Base-by-base conservation (phyloP, 2,113 vertebrate species). In the Archocentrus centrarchus region DNA sequence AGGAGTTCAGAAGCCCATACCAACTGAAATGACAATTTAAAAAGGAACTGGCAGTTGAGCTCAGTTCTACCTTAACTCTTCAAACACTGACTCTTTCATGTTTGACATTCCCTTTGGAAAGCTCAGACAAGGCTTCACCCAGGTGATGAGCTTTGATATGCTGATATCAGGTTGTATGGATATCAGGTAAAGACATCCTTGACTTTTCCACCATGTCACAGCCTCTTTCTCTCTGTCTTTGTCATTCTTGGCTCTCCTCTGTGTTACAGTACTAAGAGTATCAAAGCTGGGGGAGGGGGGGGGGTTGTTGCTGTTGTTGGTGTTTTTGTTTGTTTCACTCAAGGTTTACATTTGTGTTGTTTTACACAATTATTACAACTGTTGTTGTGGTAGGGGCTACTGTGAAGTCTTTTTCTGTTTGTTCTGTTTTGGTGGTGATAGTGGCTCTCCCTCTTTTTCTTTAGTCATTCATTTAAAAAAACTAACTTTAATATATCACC, bases 141-240 rank as follows among this genome's bases (percentile, higher is more conserved):
- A 79, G 86, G 76, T 79, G 89, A 90, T 50, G 83, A 76, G 77
- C 88, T 89, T 93, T 94, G 85, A 90, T 92, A 82, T 89, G 78
- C 61, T 79, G 81, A 84, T 88, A 83, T 80, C 50, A 61, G 55
- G n/a, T 70, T 57, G 73, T 82, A 57, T 88, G 68, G 92, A 35
- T 82, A 84, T 83, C 59, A 77, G 59, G 58, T 55, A 41, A 75
- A 81, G 83, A 83, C 57, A 37, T 62, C n/a, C 60, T 83, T 82
- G 58, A 68, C 44, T 80, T 78, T 53, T 17, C 30, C 75, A 55
- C 60, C 64, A 32, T 37, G 62, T 70, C 79, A 62, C 57, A 11
- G 53, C 11, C 11, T 22, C 60, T n/a, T 8, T 68, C 22, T 68
- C 15, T 1, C 24, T 13, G 64, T 50, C 41, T 50, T 70, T 66